Conservation (phyloP, 2,113 vertebrate genomes). For the Eubucco bourcierii region DNA sequence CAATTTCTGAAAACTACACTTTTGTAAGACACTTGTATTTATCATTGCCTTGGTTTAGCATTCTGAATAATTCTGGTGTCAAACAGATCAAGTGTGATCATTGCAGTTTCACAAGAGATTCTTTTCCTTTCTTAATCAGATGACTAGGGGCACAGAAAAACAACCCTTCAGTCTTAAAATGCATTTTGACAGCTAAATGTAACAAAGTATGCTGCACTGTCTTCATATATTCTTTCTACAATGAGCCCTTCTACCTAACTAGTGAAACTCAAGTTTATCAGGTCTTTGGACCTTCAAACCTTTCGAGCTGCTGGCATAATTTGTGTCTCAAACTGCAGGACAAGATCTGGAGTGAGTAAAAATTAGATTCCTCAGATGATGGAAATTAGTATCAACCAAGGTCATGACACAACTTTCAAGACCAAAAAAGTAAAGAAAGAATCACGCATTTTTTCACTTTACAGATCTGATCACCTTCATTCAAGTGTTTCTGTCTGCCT, state of each 20-base stretch:
- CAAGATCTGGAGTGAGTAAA: background rate
- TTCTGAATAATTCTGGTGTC: background rate
- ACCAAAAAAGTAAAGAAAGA: background rate
- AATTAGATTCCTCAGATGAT: background rate
- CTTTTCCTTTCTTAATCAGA: background rate
- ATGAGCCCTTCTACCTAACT: background rate
- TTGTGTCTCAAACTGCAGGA: background rate
- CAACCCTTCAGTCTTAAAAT: background rate
- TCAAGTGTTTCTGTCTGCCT: background rate
- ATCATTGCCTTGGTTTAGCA: background rate
- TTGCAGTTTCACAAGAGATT: background rate
- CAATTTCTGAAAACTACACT: background rate
- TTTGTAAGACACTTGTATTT: background rate
- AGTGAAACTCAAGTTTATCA: background rate
- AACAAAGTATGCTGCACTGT: background rate
- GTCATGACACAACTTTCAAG: background rate
- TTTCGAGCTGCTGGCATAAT: background rate
- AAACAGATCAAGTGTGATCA: background rate
- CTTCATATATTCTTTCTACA: background rate
- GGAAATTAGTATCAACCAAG: background rate
- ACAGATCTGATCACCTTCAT: background rate
- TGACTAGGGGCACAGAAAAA: background rate
- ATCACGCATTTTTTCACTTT: background rate
- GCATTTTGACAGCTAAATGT: background rate
- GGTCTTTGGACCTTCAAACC: background rate